A percentile compares a stretch with the other conserved stretches of the same genome.
phyloP scores from a whole-genome alignment of 2,113 vertebrate species.

The Semnornis frantzii region DNA sequence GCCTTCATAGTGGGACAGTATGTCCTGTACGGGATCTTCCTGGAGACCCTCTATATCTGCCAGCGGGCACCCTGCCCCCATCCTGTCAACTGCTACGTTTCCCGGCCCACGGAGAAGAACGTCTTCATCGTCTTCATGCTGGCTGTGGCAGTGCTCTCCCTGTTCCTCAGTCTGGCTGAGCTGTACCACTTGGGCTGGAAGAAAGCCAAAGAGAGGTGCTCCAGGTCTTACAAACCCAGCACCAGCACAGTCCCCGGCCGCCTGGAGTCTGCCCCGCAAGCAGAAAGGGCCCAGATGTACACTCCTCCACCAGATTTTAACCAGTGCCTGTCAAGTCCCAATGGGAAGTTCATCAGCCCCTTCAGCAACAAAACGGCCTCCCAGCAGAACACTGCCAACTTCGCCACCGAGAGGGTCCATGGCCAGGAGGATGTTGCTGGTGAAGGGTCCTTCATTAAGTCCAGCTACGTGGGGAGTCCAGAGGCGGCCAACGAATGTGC shows the following conservation, averaged over 20 bases:
- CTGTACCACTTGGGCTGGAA: conserved; percentile 93
- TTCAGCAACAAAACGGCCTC: conserved; percentile 89
- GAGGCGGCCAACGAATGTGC: conserved; percentile 70
- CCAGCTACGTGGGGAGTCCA: conserved; percentile 76
- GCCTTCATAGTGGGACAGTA: conserved; percentile 93
- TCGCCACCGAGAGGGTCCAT: conserved; percentile 84
- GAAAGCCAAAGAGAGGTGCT: conserved; percentile 72
- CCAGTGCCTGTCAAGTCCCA: conserved; percentile 81
- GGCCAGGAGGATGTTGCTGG: conserved; percentile 76
- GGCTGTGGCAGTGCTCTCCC: conserved; percentile 88
- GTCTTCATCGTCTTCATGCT: conserved; percentile 98
- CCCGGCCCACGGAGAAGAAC: conserved; percentile 96
- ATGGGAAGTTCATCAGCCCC: conserved; percentile 79
- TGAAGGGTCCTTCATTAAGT: conserved; percentile 80
- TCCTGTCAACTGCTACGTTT: conserved; percentile 94
- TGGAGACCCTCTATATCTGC: conserved; percentile 88
- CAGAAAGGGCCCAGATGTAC: conserved; percentile 70
- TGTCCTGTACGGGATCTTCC: conserved; percentile 90
- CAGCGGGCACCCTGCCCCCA: conserved; percentile 89
- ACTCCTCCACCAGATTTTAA: conserved; percentile 91
- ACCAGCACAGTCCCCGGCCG: neutral
- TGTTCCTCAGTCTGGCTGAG: conserved; percentile 90
- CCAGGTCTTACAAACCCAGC: conserved; percentile 7
- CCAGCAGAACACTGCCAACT: conserved; percentile 90
- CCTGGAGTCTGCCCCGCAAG: conserved; percentile 65